Evolutionary conservation across 2,888 invertebrate genomes (phyloP), one percentile per base, ranked within the genome.

Genomic region (Drosophila fulvimacula): DNA sequence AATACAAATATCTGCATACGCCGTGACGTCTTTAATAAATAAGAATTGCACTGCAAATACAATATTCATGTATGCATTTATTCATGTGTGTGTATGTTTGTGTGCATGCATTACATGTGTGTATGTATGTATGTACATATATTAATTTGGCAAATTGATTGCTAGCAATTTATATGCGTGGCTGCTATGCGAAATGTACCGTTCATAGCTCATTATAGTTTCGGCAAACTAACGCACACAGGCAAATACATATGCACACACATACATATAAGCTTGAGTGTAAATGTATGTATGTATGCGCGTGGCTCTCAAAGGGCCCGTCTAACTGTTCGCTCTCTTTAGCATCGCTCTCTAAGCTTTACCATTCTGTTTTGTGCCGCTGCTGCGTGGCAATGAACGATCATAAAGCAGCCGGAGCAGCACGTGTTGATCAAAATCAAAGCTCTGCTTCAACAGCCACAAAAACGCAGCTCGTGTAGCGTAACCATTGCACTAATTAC

Each of bases 131-230:
- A 10, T n/a, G 10, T 11, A 11, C 24, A 10, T 64, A 36, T 74
- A 27, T 58, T 70, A 61, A 69, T 75, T 70, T 62, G 67, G 69
- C 73, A 72, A 82, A 81, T 79, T 86, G 73, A 86, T 88, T 88
- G 81, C 73, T 64, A 75, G 83, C 81, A 76, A 88, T 89, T 82
- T 80, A 62, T 71, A 88, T 85, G 88, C 82, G 70, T 60, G 59
- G 39, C 63, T 53, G 66, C 59, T 65, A 57, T 27, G 34, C 67
- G 68, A 67, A 74, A 75, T 70, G 51, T 75, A 89, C 80, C 73
- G 80, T 82, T 76, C 67, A 69, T 68, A 59, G 81, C 79, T 66
- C 70, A 65, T 69, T 88, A 72, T 70, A 81, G 78, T 86, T 81
- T 68, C 88, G 68, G 42, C 51, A 13, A n/a, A 38, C 38, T 27